Evolutionary conservation across 2,113 vertebrate species (phyloP).

Genomic region (Turnix velox): DNA sequence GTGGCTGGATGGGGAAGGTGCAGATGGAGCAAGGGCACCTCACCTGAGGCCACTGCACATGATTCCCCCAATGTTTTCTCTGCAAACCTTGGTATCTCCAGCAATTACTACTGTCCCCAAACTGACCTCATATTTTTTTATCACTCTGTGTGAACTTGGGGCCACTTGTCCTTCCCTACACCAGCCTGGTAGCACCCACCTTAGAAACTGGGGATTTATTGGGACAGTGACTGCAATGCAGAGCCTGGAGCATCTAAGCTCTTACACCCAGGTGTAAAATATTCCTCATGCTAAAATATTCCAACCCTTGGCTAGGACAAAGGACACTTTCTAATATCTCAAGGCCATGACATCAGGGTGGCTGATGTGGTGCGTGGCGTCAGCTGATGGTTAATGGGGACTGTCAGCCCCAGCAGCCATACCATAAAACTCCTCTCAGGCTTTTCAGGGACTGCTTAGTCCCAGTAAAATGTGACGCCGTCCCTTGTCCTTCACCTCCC

Average conservation of each 20-base stretch:
- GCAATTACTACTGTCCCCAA: slow-evolving; percentile 59
- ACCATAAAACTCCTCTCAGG: not conserved
- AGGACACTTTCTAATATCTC: slow-evolving; percentile 12
- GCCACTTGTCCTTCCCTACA: no score
- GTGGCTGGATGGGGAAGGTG: slow-evolving; percentile 48
- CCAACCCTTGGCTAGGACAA: slow-evolving; percentile 41
- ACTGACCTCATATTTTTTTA: slow-evolving; percentile 72
- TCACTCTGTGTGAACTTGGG: no score
- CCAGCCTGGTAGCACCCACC: no score
- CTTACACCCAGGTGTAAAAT: no score
- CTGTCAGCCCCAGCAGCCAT: not conserved
- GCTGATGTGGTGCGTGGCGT: no score
- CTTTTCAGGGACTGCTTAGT: not conserved
- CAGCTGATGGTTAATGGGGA: slow-evolving; percentile 51
- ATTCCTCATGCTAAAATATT: slow-evolving; percentile 55
- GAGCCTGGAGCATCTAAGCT: not conserved
- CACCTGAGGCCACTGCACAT: slow-evolving; percentile 27
- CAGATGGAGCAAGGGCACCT: slow-evolving; percentile 26
- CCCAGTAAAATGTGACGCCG: not conserved
- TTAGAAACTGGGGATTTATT: slow-evolving; percentile 41
- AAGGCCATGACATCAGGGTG: not conserved
- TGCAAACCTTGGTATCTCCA: slow-evolving; percentile 69
- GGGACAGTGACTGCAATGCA: slow-evolving; percentile 12
- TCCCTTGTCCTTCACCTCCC: slow-evolving; percentile 1
- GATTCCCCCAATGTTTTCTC: slow-evolving; percentile 70